A percentile compares a stretch with the other conserved stretches of the same genome.
Evolutionary conservation across 2,888 invertebrate genomes (phyloP).

Genomic region (Euplagia quadripunctaria): DNA sequence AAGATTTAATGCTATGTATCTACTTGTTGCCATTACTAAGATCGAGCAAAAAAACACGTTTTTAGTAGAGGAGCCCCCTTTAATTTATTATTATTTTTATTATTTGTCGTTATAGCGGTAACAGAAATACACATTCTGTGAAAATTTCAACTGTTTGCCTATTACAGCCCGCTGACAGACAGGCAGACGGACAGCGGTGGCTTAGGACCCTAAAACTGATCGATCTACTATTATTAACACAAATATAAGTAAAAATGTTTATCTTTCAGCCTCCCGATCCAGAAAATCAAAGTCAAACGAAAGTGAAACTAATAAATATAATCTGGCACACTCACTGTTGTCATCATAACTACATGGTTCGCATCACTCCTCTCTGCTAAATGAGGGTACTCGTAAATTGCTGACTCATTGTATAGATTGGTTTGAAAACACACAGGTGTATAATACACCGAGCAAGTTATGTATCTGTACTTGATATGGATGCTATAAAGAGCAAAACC

Average conservation of each 20-base stretch:
- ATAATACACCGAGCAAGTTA: neutral
- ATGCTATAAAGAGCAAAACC: too few relatives aligned
- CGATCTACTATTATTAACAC: neutral
- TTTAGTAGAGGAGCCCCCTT: too few relatives aligned
- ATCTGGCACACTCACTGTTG: constrained; percentile 9
- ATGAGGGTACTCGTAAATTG: constrained; percentile 30
- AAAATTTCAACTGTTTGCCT: too few relatives aligned
- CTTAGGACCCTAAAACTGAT: too few relatives aligned
- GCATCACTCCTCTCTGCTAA: constrained; percentile 26
- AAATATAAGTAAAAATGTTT: neutral
- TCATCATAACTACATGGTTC: constrained; percentile 22
- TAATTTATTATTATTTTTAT: too few relatives aligned
- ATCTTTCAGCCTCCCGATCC: neutral
- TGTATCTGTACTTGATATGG: neutral
- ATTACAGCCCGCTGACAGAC: too few relatives aligned
- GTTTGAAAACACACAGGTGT: constrained; percentile 30
- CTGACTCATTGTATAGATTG: constrained; percentile 42
- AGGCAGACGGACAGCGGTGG: too few relatives aligned
- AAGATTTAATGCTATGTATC: too few relatives aligned
- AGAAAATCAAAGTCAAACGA: neutral
- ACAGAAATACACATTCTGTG: too few relatives aligned
- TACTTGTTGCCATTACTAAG: too few relatives aligned
- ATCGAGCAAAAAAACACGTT: too few relatives aligned
- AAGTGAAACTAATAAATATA: constrained; percentile 14
- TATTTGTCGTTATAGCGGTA: too few relatives aligned